A percentile compares a stretch with the other conserved stretches of the same genome.
These are phyloP conservation scores for Sardina pilchardus DNA, from an alignment of 2,113 vertebrate genomes.

Conservation along the genomic window DNA sequence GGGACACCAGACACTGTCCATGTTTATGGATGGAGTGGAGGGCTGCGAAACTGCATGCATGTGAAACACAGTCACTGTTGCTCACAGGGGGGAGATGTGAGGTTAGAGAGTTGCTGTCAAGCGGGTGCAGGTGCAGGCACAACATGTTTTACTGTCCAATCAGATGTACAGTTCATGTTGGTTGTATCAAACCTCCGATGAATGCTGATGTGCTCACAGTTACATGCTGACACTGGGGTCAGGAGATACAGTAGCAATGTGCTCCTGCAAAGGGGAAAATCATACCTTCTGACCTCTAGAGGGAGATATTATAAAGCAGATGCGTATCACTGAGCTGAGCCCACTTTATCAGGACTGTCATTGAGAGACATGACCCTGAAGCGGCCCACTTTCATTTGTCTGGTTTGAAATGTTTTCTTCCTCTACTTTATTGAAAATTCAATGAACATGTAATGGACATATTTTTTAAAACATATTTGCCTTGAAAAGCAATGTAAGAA, in stretches of 20 bases:
- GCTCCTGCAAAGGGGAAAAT: neutral
- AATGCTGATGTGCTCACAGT: neutral
- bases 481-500: neutral
- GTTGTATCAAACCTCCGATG: neutral
- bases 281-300: conserved; percentile 53
- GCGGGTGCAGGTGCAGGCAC: neutral
- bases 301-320: conserved; percentile 54
- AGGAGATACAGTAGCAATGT: neutral
- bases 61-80: neutral
- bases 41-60: neutral
- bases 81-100: neutral
- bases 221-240: neutral
- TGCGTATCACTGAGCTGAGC: neutral
- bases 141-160: neutral
- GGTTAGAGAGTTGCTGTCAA: neutral
- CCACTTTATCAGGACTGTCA: neutral
- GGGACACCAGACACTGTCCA: neutral
- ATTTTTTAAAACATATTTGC: too few relatives aligned
- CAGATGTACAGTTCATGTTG: neutral
- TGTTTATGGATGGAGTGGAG: neutral
- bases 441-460: neutral
- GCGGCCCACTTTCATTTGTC: neutral
- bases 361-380: neutral
- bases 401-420: neutral
- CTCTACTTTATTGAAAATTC: neutral